Evolutionary conservation across 2,797 vertebrate species (phyloP), one percentile per base, ranked within the genome.

Genomic region (Cetoscarus ocellatus): DNA sequence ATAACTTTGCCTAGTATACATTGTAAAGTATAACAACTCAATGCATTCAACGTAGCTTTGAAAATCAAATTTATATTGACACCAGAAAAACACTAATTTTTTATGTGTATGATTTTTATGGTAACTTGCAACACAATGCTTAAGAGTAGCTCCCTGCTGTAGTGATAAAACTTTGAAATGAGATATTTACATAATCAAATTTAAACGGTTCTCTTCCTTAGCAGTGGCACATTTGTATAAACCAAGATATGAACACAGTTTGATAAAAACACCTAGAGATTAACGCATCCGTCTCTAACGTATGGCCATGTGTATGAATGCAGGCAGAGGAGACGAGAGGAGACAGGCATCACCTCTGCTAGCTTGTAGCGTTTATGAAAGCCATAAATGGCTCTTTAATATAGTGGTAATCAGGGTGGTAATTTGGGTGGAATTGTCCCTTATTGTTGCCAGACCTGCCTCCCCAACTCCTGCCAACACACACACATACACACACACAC

Each of bases 391-490:
- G 89, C 77, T 91, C 92, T 94, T 94, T 92, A 92, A 93, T 94
- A 94, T 92, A 93, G 91, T 92, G 87, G 90, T 92, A 94, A 94
- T 95, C 93, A 94, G 92, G 87, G 84, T 83, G 86, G 93, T 92
- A 93, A 94, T 94, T 94, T 94, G 87, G 91, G 84, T 87, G 86
- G 90, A 95, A 93, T 93, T 93, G 90, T 92, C 90, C 90, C 84
- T 95, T 93, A 95, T 94, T 94, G 93, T 92, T 94, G 92, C 93
- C 94, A 94, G 93, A 94, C 91, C 88, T 90, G 91, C 88, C 87
- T 91, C 75, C 75, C 72, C 67, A 47, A 75, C 83, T 79, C 79
- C 82, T 88, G 87, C 91, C 87, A 91, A 90, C 88, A 89, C 86
- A 50, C 80, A 66, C 68, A 65, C 80, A 79, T 68, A 62, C 59